Base-by-base conservation (phyloP, 2,113 vertebrate species). In the Campylomormyrus numenius region DNA sequence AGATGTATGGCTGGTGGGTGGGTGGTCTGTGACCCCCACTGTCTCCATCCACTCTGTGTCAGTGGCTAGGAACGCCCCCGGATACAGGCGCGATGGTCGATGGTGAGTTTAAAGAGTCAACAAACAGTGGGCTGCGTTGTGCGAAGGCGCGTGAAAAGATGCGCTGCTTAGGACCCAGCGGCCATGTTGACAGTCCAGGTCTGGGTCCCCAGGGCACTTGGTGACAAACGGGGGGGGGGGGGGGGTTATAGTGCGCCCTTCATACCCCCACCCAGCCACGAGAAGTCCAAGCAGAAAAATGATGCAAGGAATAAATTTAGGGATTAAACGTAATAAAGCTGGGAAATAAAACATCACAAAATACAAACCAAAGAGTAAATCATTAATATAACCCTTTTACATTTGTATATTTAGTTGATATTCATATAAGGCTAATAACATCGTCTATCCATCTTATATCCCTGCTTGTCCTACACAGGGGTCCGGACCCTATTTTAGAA, bases 1-100 rank as follows among this genome's bases (percentile, higher is more conserved):
- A 88, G 87, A 42, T 52, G 56, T 88, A 49, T 50, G 88, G 88
- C 49, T 84, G 88, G 88, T 84, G 70, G 77, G 46, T 52, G 88
- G n/a, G 31, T 42, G 31, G 31, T 80, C 74, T 46, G 35, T 83
- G 70, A 31, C 88, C 50, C 85, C 31, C 85, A 6, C 46, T 89
- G 24, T 80, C 48, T 48, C 27, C 31, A n/a, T 6, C 53, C 35
- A 56, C 21, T n/a, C 56, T 10, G 10, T 53, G 27, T 31, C 50
- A 58, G 3, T 74, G 53, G 24, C 45, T 70, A 88, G 21, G 45
- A 88, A 49, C 19, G 3, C 3, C 42, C 10, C 74, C 42, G n/a
- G 56, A 70, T 49, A 27, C 39, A 70, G 35, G 9, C 21, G 56
- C 35, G 1, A 45, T 24, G 31, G 21, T 49, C 5, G 86, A 10